A percentile compares a stretch with the other conserved stretches of the same genome.
Conservation (phyloP, 2,888 invertebrate genomes). For the Strigamia crassipes region DNA sequence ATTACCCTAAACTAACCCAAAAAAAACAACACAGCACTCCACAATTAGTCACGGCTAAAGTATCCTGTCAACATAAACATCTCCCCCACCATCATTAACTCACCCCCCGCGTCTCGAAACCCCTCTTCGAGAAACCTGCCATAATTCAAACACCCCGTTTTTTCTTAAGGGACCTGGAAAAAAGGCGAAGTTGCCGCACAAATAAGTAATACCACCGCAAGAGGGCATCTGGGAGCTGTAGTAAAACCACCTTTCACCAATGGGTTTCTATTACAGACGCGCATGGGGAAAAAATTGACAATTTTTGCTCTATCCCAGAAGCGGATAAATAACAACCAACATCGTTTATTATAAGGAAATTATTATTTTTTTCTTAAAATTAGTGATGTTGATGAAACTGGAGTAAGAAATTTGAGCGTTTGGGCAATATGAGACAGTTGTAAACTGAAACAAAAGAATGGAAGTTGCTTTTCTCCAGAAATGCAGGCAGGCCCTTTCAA, state of each 20-base stretch:
- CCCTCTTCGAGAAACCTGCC: neutral
- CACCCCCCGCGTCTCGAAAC: neutral
- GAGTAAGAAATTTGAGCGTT: too few relatives aligned
- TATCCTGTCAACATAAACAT: neutral
- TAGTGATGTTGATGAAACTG: too few relatives aligned
- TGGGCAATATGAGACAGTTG: too few relatives aligned
- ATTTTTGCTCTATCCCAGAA: too few relatives aligned
- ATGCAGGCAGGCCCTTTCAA: too few relatives aligned
- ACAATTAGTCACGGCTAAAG: neutral
- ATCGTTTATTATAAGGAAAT: too few relatives aligned
- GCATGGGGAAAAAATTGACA: neutral
- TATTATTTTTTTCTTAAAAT: too few relatives aligned
- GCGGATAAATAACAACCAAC: too few relatives aligned
- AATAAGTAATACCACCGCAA: constrained; percentile 1
- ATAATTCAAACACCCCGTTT: neutral
- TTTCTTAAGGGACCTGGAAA: neutral
- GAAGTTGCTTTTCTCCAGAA: too few relatives aligned
- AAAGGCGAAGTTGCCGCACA: neutral
- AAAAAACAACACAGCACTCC: neutral
- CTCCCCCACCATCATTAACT: neutral
- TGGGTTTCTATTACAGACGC: neutral
- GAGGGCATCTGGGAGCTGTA: constrained; percentile 1
- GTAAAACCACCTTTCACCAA: neutral
- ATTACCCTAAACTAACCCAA: neutral
- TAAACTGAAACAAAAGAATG: too few relatives aligned